Evolutionary conservation across 1,140 invertebrate species (phyloP).

Genomic region (Psix sp.): DNA sequence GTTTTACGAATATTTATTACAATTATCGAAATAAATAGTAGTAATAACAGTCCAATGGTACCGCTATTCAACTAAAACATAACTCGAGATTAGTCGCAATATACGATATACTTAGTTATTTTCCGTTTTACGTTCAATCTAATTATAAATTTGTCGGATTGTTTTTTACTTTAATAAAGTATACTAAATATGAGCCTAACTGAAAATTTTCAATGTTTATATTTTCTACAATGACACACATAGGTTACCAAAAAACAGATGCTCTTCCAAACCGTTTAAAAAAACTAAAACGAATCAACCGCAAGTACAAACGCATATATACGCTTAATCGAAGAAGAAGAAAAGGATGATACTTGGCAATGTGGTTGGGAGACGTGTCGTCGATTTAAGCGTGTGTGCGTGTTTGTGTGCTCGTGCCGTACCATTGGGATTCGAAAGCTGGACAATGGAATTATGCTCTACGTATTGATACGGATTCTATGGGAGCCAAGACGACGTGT

Average conservation of each 20-base stretch:
- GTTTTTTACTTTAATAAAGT: too few relatives aligned
- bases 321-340: slow-evolving; percentile 35
- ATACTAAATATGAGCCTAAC: too few relatives aligned
- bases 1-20: not conserved
- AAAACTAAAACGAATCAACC: slow-evolving; percentile 24
- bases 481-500: slow-evolving; percentile 58
- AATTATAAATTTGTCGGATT: too few relatives aligned
- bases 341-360: slow-evolving; percentile 65
- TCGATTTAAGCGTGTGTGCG: slow-evolving; percentile 12
- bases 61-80: too few relatives aligned
- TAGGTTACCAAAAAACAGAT: slow-evolving; percentile 22
- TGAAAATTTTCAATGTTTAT: too few relatives aligned
- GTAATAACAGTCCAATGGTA: too few relatives aligned
- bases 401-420: slow-evolving; percentile 37
- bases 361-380: slow-evolving; percentile 64
- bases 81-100: too few relatives aligned
- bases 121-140: too few relatives aligned
- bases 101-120: too few relatives aligned
- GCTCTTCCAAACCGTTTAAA: slow-evolving; percentile 10
- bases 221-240: too few relatives aligned
- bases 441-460: slow-evolving; percentile 63
- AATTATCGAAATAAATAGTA: too few relatives aligned
- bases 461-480: slow-evolving; percentile 62
- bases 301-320: slow-evolving; percentile 36
- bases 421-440: slow-evolving; percentile 54